Percentiles rank a stretch among this genome's conserved stretches.
Evolutionary conservation across 2,797 vertebrate species (phyloP).

Genomic region (Pangasius larnaudii): DNA sequence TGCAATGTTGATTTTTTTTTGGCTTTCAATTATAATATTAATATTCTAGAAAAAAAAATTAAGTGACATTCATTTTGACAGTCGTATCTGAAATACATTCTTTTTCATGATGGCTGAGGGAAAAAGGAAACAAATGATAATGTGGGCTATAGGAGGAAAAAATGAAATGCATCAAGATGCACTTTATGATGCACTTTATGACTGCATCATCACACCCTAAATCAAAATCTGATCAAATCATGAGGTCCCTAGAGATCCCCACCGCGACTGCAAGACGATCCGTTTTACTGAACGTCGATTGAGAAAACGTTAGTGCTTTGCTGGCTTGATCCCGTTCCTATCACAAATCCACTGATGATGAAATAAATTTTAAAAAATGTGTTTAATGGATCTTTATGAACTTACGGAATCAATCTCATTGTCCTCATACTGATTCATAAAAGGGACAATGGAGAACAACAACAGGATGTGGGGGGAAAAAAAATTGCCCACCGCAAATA

Average conservation of each 20-base stretch:
- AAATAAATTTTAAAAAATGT: background rate
- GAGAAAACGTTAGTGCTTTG: background rate
- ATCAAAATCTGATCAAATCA: background rate
- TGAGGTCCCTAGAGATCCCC: background rate
- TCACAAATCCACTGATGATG: background rate
- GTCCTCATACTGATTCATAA: conserved; percentile 12
- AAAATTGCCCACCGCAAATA: conserved; percentile 36
- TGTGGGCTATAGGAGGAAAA: background rate
- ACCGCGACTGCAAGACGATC: background rate
- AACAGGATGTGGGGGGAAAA: conserved; percentile 49
- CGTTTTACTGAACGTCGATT: conserved; percentile 5
- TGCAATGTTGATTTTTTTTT: background rate
- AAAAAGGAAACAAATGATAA: background rate
- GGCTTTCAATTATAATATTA: background rate
- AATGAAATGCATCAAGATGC: background rate
- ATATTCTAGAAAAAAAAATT: too few relatives aligned
- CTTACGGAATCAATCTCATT: background rate
- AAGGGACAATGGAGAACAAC: conserved; percentile 42
- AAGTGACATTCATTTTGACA: background rate
- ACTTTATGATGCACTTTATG: background rate
- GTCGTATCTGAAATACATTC: background rate
- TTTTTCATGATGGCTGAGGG: background rate
- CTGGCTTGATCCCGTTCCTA: background rate
- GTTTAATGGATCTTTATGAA: background rate
- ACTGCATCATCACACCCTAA: background rate